Evolutionary conservation across 2,888 invertebrate species (phyloP), one percentile per base, ranked within the genome.

Genomic region (Drosophila colorata): DNA sequence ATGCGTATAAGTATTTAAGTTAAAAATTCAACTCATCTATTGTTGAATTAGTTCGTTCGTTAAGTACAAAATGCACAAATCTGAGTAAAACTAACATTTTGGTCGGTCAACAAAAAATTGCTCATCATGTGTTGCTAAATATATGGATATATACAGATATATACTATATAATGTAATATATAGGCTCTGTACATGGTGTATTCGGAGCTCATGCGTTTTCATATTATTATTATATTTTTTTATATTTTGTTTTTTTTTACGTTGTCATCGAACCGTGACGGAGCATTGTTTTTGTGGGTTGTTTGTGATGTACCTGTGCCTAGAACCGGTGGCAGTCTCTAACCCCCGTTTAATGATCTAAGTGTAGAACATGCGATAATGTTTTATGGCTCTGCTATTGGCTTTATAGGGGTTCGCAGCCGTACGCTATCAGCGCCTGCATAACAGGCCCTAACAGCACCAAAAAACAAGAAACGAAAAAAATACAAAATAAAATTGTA

Each of bases 331-430:
- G 9, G 35, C 31, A 40, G 49, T 56, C 46, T 46, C 56, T 67
- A 78, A 80, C 80, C 84, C 86, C 78, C 74, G 78, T 64, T 52
- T 74, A 80, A 83, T 86, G 86, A 86, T 84, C 84, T 84, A 86
- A 86, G 86, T 86, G 76, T 83, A 74, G 73, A 74, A 83, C 84
- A 83, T 83, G 84, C 80, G 86, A 86, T 84, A 84, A 84, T 86
- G 72, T 83, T 86, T 80, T 82, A 85, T 69, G 77, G 72, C 72
- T 58, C 64, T 61, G 46, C 66, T 52, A 35, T 44, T 61, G 51
- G 56, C 66, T 68, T 72, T 66, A 82, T 82, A 79, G 82, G 82
- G 86, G 82, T 82, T 85, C 70, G 74, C 65, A 69, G 59, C 59
- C 64, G 37, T 38, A 56, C 33, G 58, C 63, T 75, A 75, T 72